Percentiles rank a stretch among this genome's conserved stretches.
These are phyloP conservation scores for Chaunax sp. DNA, from an alignment of 2,797 vertebrate genomes.

Conservation along the genomic window DNA sequence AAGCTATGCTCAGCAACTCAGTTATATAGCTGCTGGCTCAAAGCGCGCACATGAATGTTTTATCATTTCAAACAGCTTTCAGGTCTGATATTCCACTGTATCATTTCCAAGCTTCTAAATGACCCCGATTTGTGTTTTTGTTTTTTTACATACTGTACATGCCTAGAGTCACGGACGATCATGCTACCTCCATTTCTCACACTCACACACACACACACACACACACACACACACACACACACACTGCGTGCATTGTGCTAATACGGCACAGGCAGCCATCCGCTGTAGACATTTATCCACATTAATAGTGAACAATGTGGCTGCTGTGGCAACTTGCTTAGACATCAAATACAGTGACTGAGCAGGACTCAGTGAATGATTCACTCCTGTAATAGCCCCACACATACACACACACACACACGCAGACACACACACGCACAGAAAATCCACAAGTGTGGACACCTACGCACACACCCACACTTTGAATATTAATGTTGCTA, in stretches of 20 bases:
- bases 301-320: not conserved
- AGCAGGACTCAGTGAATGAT: conserved; percentile 15
- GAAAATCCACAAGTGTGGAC: conserved; percentile 8
- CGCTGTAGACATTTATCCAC: conserved; percentile 44
- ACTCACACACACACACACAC: not conserved
- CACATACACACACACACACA: conserved; percentile 17
- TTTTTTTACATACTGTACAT: conserved; percentile 36
- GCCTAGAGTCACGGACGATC: conserved; percentile 28
- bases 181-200: not conserved
- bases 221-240: not conserved
- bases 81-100: conserved; percentile 26
- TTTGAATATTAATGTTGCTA: conserved; percentile 54
- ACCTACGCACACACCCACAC: conserved; percentile 25
- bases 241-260: not conserved
- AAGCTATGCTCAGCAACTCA: conserved; percentile 33
- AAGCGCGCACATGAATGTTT: conserved; percentile 53
- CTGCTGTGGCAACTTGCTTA: conserved; percentile 33
- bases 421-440: not conserved
- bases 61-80: conserved; percentile 37
- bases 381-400: conserved; percentile 22
- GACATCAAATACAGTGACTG: conserved; percentile 35
- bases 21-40: conserved; percentile 41
- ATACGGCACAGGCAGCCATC: conserved; percentile 15
- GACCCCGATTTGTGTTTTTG: conserved; percentile 30
- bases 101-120: conserved; percentile 35